Evolutionary conservation across 2,888 invertebrate genomes (phyloP).

Genomic region (Druceiella hillmani): DNA sequence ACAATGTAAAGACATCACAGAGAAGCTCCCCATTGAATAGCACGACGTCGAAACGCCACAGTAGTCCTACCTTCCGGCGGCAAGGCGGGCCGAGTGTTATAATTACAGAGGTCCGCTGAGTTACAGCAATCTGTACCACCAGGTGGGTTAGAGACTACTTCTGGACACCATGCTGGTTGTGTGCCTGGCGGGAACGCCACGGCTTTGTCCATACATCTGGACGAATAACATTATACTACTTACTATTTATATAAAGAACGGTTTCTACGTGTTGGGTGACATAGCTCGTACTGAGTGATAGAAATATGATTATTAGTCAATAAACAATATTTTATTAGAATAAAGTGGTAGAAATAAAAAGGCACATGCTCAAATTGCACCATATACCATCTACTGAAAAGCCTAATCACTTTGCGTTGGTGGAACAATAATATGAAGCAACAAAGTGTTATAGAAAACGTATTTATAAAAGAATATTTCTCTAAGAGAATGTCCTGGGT

Average conservation of each 20-base stretch:
- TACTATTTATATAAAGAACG: too few species aligned
- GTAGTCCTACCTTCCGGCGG: slow-evolving; percentile 5
- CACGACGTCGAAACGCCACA: not conserved
- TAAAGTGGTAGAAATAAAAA: not conserved
- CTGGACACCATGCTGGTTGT: slow-evolving; percentile 57
- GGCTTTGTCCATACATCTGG: slow-evolving; percentile 58
- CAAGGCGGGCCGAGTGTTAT: slow-evolving; percentile 35
- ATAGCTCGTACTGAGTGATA: too few species aligned
- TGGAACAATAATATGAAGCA: not conserved
- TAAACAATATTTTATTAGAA: too few species aligned
- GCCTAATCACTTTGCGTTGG: not conserved
- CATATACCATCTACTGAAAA: not conserved
- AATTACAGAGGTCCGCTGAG: slow-evolving; percentile 66
- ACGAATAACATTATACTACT: slow-evolving; percentile 36
- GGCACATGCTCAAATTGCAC: slow-evolving; percentile 2
- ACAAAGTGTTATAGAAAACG: not conserved
- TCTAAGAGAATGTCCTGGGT: not conserved
- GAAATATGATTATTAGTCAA: too few species aligned
- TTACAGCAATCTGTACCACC: slow-evolving; percentile 56
- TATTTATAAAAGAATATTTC: not conserved
- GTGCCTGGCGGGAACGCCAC: slow-evolving; percentile 55
- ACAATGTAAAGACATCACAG: slow-evolving; percentile 7
- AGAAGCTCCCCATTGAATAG: slow-evolving; percentile 6
- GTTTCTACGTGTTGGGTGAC: too few species aligned
- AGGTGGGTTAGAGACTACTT: slow-evolving; percentile 31